Percentiles rank a stretch among this genome's conserved stretches.
Conservation (phyloP, 53 echinoderm and acorn worm genomes). For the Temnopleurus reevesii region DNA sequence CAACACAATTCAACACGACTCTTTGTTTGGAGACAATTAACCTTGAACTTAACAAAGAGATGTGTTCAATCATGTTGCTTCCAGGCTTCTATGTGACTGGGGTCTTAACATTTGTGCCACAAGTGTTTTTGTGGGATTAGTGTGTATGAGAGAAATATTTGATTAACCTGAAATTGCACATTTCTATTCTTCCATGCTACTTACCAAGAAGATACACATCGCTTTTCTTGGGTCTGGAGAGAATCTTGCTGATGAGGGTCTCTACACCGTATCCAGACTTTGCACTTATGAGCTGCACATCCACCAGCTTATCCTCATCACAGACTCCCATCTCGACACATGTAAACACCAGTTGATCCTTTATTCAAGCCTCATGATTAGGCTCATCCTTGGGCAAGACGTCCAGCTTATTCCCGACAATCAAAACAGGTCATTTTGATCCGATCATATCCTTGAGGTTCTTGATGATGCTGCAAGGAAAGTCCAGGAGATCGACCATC, state of each 20-base stretch:
- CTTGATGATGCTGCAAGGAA: constrained; percentile 92
- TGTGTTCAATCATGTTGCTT: too few species aligned
- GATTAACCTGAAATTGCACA: too few species aligned
- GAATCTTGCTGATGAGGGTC: constrained; percentile 73
- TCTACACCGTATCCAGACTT: constrained; percentile 91
- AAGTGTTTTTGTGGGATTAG: too few species aligned
- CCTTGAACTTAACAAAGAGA: too few species aligned
- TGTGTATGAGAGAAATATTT: too few species aligned
- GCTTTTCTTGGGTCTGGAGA: constrained; percentile 68
- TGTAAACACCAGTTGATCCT: constrained; percentile 64
- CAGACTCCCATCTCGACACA: constrained; percentile 79
- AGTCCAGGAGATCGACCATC: constrained; percentile 90
- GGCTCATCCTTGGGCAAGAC: constrained; percentile 82
- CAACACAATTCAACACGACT: too few species aligned
- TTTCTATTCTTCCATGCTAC: background rate
- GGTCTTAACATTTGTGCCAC: too few species aligned
- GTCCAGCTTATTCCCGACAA: constrained; percentile 92
- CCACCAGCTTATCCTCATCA: constrained; percentile 62
- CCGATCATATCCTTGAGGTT: constrained; percentile 73
- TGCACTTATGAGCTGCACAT: constrained; percentile 81
- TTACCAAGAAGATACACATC: constrained; percentile 92
- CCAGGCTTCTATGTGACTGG: too few species aligned
- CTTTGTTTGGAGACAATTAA: too few species aligned
- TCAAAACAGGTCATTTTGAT: constrained; percentile 61
- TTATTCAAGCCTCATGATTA: constrained; percentile 65